Percentiles rank a stretch among this genome's conserved stretches.
Evolutionary conservation across 2,113 vertebrate genomes (phyloP).

Genomic region (Bambusicola thoracicus): DNA sequence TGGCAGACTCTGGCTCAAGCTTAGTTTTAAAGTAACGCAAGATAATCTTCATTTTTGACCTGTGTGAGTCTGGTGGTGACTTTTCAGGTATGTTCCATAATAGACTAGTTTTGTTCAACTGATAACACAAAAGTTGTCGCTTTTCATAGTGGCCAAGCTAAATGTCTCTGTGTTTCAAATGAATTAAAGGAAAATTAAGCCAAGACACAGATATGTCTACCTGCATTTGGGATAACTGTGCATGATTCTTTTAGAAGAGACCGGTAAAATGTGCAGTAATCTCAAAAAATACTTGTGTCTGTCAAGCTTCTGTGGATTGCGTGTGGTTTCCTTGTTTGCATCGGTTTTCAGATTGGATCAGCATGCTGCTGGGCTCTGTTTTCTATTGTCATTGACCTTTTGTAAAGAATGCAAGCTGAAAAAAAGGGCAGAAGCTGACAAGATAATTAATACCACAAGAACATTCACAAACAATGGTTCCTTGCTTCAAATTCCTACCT

Average conservation of each 20-base stretch:
- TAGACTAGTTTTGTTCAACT: not conserved
- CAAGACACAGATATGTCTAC: not conserved
- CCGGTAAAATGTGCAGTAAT: conserved; percentile 4
- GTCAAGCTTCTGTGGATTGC: not conserved
- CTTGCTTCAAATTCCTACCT: not conserved
- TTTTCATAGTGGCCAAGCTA: not conserved
- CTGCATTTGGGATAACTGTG: not conserved
- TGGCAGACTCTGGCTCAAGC: not conserved
- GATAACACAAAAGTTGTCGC: not conserved
- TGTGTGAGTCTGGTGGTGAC: not conserved
- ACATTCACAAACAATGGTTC: not conserved
- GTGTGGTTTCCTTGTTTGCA: not conserved
- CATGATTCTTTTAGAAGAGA: not conserved
- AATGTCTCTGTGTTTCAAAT: not conserved
- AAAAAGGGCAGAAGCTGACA: not conserved
- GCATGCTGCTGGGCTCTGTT: not conserved
- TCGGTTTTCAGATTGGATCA: not conserved
- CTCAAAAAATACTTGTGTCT: not conserved
- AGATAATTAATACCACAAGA: not conserved
- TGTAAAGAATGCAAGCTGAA: not conserved
- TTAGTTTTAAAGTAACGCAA: not conserved
- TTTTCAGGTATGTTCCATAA: not conserved
- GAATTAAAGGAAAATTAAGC: conserved; percentile 11
- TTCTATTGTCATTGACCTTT: not conserved
- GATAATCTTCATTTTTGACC: not conserved